These are phyloP conservation scores for Tipula helvola DNA, from an alignment of 2,888 invertebrate species.

Conservation along the genomic window DNA sequence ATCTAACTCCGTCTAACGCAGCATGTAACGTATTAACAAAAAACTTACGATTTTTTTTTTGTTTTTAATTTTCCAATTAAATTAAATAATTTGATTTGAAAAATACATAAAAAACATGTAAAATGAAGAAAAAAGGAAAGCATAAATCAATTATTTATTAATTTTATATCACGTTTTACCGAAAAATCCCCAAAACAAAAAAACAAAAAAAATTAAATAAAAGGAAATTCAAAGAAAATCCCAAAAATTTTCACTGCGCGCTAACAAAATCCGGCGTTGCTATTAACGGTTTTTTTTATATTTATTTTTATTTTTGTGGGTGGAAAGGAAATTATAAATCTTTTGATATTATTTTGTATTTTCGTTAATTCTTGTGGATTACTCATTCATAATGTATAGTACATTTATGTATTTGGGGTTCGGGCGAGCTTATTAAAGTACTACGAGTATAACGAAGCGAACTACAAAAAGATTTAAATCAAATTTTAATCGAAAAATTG, in stretches of 20 bases:
- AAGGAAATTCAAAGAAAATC: background rate
- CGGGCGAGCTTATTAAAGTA: background rate
- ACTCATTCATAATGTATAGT: background rate
- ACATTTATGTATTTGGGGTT: background rate
- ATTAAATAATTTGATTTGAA: background rate
- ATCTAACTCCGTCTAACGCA: no score
- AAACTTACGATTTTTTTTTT: background rate
- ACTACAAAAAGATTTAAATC: background rate
- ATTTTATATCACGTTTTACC: background rate
- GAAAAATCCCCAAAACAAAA: background rate
- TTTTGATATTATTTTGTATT: background rate
- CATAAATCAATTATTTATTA: background rate
- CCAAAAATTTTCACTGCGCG: background rate
- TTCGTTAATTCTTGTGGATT: background rate
- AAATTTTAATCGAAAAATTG: background rate
- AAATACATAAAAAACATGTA: background rate
- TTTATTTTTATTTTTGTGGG: background rate
- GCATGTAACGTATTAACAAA: background rate
- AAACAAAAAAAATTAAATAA: background rate
- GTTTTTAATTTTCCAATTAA: background rate
- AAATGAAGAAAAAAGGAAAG: background rate
- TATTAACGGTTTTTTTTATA: background rate
- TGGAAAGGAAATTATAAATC: constrained; percentile 4
- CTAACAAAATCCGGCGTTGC: background rate
- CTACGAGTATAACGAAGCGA: background rate